A percentile compares a stretch with the other conserved stretches of the same genome.
Evolutionary conservation across 2,113 vertebrate species (phyloP).

Genomic region (Nanorana parkeri): DNA sequence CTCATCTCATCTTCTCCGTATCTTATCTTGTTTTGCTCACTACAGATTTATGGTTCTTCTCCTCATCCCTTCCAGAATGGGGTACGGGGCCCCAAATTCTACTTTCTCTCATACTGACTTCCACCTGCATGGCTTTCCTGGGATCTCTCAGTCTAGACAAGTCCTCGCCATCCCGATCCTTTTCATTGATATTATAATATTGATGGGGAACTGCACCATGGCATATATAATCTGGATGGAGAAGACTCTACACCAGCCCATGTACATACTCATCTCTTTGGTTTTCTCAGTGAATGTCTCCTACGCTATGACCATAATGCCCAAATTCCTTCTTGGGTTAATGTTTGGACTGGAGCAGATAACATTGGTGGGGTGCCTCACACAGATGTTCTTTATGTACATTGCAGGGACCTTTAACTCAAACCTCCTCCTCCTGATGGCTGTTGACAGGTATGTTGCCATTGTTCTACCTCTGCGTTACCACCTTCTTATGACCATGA

Average conservation of each 20-base stretch:
- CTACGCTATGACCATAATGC: background rate
- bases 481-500: background rate
- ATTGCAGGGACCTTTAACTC: background rate
- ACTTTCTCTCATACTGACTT: constrained; percentile 3
- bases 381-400: constrained; percentile 38
- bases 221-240: background rate
- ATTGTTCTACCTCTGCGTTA: constrained; percentile 1
- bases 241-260: constrained; percentile 13
- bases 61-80: background rate
- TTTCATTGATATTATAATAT: background rate
- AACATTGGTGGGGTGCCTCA: background rate
- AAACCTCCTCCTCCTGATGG: background rate
- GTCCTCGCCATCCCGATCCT: constrained; percentile 3
- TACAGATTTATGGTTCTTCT: no score
- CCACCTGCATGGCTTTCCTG: constrained; percentile 2
- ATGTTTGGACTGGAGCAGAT: background rate
- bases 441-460: constrained; percentile 22
- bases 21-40: no score
- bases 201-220: background rate
- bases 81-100: background rate
- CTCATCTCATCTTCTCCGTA: no score
- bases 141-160: background rate
- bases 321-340: constrained; percentile 15
- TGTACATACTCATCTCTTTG: constrained; percentile 18
- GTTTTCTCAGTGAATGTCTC: background rate